A percentile compares a stretch with the other conserved stretches of the same genome.
phyloP scores from a whole-genome alignment of 1,140 invertebrate genomes.

The Mylabris phalerata region DNA sequence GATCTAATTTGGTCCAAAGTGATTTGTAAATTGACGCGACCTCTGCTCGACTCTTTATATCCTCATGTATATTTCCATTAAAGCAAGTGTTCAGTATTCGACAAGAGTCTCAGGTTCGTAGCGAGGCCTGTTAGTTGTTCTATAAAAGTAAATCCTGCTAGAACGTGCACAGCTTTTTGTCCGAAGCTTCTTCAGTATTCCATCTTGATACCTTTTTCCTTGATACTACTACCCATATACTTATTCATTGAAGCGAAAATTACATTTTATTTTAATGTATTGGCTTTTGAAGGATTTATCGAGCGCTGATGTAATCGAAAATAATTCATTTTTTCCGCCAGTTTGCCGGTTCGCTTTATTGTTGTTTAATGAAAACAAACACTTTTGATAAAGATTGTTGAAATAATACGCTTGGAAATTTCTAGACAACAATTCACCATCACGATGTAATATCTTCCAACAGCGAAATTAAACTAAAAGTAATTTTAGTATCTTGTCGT shows the following conservation, averaged over 20 bases:
- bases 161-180: conserved; percentile 34
- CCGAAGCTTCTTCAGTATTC: conserved; percentile 30
- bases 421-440: not conserved
- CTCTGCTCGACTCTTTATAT: conserved; percentile 29
- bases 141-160: conserved; percentile 39
- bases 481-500: conserved; percentile 2
- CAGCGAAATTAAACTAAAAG: not conserved
- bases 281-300: not conserved
- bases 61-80: conserved; percentile 42
- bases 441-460: not conserved
- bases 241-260: conserved; percentile 24
- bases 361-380: no score
- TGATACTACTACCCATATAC: conserved; percentile 26
- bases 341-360: no score
- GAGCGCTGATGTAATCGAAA: no score
- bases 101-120: conserved; percentile 28
- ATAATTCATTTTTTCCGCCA: no score
- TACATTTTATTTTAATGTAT: conserved; percentile 28
- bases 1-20: conserved; percentile 13
- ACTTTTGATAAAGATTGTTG: no score
- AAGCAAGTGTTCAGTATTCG: conserved; percentile 37
- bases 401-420: no score
- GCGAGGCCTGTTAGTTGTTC: conserved; percentile 39
- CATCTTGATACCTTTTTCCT: conserved; percentile 10
- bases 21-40: conserved; percentile 19